Evolutionary conservation across 2,797 vertebrate genomes (phyloP).

Genomic region (Hylomyscus alleni): DNA sequence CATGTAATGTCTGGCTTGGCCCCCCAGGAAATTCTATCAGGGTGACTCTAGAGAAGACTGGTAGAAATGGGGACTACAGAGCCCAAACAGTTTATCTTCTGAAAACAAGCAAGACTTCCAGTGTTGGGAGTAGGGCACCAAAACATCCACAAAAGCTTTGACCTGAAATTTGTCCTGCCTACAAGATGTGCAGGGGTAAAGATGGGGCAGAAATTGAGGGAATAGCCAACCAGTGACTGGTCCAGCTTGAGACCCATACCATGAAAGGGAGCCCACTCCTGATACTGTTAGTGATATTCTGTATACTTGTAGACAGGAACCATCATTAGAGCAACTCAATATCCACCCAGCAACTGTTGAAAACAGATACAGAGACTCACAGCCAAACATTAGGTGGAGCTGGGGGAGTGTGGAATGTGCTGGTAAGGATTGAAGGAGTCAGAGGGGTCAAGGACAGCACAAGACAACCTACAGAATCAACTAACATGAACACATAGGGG

Average conservation of each 20-base stretch:
- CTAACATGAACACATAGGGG: too few species aligned
- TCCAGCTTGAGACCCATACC: neutral
- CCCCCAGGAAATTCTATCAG: neutral
- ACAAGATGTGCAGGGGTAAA: neutral
- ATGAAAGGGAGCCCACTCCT: neutral
- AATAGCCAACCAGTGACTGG: neutral
- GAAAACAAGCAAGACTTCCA: neutral
- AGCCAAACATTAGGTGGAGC: too few species aligned
- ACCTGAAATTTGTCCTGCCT: neutral
- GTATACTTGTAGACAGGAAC: neutral
- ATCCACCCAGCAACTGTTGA: too few species aligned
- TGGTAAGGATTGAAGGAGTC: too few species aligned
- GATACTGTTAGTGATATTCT: neutral
- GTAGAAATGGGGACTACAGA: neutral
- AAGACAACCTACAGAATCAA: too few species aligned
- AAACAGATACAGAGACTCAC: too few species aligned
- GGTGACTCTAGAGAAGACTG: neutral
- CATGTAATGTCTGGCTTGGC: too few species aligned
- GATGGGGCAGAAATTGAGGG: neutral
- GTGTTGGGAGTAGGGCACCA: neutral
- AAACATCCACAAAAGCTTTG: neutral
- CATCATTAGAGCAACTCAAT: neutral
- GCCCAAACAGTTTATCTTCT: neutral
- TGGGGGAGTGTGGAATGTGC: too few species aligned
- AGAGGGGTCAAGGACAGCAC: too few species aligned